These are phyloP conservation scores for Macrotis lagotis DNA, from an alignment of 2,113 vertebrate species.

Conservation along the genomic window DNA sequence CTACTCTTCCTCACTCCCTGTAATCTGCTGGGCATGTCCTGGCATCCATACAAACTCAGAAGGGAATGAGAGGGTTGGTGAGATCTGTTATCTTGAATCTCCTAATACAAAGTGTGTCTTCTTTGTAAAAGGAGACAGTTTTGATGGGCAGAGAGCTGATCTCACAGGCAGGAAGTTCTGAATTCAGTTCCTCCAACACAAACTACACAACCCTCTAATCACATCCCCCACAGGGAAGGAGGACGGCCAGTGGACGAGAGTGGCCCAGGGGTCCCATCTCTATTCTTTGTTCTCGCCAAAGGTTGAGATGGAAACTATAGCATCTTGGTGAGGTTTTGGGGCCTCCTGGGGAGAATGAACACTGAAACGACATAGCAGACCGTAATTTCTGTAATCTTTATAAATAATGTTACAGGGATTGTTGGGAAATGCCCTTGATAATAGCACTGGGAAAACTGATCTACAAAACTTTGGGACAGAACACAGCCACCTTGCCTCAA, in stretches of 20 bases:
- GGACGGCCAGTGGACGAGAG: neutral
- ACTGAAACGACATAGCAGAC: neutral
- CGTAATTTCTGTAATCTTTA: neutral
- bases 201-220: no score
- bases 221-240: neutral
- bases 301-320: neutral
- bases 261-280: neutral
- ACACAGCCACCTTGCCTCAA: neutral
- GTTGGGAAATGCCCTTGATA: neutral
- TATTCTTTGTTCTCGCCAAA: neutral
- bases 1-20: neutral
- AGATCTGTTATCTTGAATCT: neutral
- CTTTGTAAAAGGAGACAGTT: neutral
- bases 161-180: neutral
- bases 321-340: neutral
- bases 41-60: neutral
- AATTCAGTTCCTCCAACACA: neutral
- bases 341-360: neutral
- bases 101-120: neutral
- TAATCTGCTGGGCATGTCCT: neutral
- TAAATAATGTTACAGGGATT: neutral
- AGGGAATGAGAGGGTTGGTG: neutral
- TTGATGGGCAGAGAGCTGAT: neutral
- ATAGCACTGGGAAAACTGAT: neutral
- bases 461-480: constrained; percentile 4